Evolutionary conservation across 2,113 vertebrate genomes (phyloP), one percentile per base, ranked within the genome.

Genomic region (Bagarius yarrelli): DNA sequence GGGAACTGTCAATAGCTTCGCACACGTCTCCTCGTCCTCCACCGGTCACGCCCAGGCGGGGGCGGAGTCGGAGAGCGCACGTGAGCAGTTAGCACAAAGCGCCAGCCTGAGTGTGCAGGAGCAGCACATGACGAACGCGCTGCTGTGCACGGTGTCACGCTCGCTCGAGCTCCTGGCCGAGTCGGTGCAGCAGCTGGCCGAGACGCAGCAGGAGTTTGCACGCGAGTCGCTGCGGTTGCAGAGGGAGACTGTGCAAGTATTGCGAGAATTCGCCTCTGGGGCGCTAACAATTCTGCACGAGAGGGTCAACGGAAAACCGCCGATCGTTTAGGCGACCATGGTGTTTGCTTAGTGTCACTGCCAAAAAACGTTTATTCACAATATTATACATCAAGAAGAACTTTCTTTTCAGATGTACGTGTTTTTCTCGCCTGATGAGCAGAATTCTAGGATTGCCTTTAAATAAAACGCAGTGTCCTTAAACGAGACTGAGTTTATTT

Each of bases 161-260:
- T 94, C 93, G 0, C 87, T 94, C 40, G 92, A 93, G 90, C 89
- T 93, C 11, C 90, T 94, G 82, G 89, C 93, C 0, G 92, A 93
- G 89, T 94, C 93, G 0, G 88, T 94, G 83, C 93, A 93, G 89
- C 91, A 93, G 89, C 87, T 93, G 60, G 91, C 92, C 0, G 93
- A 94, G 87, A 92, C 91, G 0, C 93, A 94, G 88, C 92, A 92
- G 87, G 92, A 93, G 85, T 94, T 94, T 77, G 90, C 91, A 12
- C 90, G 91, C 0, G 92, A 94, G 83, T 93, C 93, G 3, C 83
- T 94, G 86, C 89, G 88, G 82, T 87, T 94, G 63, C 93, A 94
- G 88, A 81, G 92, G 30, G 93, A 94, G 79, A 94, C 90, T 0
- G 91, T 94, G 61, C 90, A 92, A 69, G 90, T 92, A 79, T 89